These are phyloP conservation scores for Temnothorax unifasciatus DNA, from an alignment of 2,888 invertebrate species.

Conservation along the genomic window DNA sequence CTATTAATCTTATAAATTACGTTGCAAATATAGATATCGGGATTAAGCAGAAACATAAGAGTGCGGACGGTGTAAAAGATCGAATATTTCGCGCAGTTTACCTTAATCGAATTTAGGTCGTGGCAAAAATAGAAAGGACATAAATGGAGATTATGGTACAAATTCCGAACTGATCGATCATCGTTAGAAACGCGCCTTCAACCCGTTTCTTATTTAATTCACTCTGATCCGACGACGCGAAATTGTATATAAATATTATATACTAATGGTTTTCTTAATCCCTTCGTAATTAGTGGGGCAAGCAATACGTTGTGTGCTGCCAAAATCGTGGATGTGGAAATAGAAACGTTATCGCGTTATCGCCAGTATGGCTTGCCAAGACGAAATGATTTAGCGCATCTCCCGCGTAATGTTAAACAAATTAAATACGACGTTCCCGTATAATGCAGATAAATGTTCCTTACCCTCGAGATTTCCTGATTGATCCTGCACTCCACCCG, in stretches of 20 bases:
- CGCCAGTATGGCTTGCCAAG: constrained; percentile 38
- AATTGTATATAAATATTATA: not conserved
- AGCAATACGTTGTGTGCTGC: constrained; percentile 15
- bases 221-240: not conserved
- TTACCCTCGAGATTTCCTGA: constrained; percentile 65
- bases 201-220: constrained; percentile 26
- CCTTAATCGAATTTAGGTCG: constrained; percentile 66
- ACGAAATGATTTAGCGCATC: constrained; percentile 30
- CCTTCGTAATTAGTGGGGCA: not conserved
- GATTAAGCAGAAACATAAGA: constrained; percentile 50
- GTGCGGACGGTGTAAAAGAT: constrained; percentile 38
- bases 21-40: constrained; percentile 37
- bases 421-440: constrained; percentile 56
- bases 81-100: constrained; percentile 51
- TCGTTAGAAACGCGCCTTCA: constrained; percentile 1
- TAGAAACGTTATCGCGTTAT: constrained; percentile 53
- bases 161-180: constrained; percentile 49
- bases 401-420: constrained; percentile 4
- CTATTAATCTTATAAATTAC: constrained; percentile 53
- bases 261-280: not conserved
- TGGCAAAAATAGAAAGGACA: constrained; percentile 62
- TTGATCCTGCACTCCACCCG: constrained; percentile 68
- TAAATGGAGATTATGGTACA: constrained; percentile 58
- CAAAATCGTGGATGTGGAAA: constrained; percentile 14
- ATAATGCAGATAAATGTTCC: constrained; percentile 65